Conservation (phyloP, 1,140 invertebrate genomes). For the Cydia fagiglandana region DNA sequence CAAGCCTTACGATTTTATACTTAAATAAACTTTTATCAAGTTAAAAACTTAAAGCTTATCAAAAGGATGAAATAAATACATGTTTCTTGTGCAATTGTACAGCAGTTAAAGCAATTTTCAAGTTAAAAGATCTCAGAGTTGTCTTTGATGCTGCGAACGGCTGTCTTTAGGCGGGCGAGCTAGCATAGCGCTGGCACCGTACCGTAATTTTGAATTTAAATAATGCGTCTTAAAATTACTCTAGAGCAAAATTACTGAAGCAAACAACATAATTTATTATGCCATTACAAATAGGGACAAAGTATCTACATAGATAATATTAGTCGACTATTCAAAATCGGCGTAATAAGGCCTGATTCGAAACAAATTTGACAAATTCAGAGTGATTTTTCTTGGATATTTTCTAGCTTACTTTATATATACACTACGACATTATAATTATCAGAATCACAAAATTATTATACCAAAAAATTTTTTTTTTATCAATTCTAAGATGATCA, state of each 20-base stretch:
- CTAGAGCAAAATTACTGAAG: neutral
- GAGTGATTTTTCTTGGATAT: no score
- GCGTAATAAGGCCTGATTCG: no score
- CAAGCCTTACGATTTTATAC: no score
- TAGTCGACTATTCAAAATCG: neutral
- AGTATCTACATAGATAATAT: neutral
- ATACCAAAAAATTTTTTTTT: no score
- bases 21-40: neutral
- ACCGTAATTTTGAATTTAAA: constrained; percentile 11
- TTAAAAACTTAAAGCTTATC: neutral
- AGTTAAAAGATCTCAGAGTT: constrained; percentile 25
- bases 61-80: constrained; percentile 16
- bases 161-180: constrained; percentile 13
- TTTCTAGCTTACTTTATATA: no score
- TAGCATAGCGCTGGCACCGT: constrained; percentile 1
- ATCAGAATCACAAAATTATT: no score
- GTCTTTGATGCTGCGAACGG: constrained; percentile 21
- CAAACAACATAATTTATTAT: neutral
- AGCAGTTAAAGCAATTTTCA: constrained; percentile 21
- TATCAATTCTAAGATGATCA: no score
- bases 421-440: no score
- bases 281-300: neutral
- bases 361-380: no score
- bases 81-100: constrained; percentile 16
- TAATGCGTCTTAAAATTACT: neutral